A percentile compares a stretch with the other conserved stretches of the same genome.
Evolutionary conservation across 2,797 vertebrate genomes (phyloP).

Genomic region (Acanthurus leucopareius): DNA sequence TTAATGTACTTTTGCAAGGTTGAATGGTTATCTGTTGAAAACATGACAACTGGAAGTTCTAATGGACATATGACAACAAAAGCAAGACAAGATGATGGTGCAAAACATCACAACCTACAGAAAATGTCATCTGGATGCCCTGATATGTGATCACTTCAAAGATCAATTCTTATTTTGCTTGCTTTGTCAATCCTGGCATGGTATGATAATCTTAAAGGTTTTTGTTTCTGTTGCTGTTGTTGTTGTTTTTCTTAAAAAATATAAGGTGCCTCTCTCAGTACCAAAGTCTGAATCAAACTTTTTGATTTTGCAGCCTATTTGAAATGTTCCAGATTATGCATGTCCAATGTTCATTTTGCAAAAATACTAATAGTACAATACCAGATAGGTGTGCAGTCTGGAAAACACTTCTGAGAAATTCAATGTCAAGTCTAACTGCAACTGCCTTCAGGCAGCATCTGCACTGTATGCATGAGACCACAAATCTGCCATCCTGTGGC

Average conservation of each 20-base stretch:
- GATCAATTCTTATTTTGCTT: background rate
- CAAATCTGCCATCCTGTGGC: constrained; percentile 53
- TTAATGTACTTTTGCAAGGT: background rate
- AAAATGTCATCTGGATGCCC: background rate
- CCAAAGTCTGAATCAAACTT: background rate
- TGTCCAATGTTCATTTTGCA: background rate
- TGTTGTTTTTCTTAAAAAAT: background rate
- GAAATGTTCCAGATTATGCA: background rate
- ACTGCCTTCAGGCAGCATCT: constrained; percentile 21
- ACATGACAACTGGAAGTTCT: no score
- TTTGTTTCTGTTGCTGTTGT: background rate
- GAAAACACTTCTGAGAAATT: constrained; percentile 56
- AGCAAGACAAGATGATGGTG: background rate
- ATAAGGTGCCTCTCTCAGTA: background rate
- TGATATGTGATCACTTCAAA: background rate
- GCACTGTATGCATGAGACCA: constrained; percentile 13
- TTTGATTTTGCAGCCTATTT: background rate
- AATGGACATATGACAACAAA: background rate
- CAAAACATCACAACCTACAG: background rate
- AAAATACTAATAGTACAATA: constrained; percentile 1
- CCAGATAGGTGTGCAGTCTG: constrained; percentile 10
- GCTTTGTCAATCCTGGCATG: background rate
- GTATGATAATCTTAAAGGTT: background rate
- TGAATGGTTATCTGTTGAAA: no score
- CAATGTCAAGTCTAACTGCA: constrained; percentile 24